Percentiles rank a stretch among this genome's conserved stretches.
These are phyloP conservation scores for Melanotaenia parkinsoni DNA, from an alignment of 2,797 vertebrate genomes.

Conservation along the genomic window DNA sequence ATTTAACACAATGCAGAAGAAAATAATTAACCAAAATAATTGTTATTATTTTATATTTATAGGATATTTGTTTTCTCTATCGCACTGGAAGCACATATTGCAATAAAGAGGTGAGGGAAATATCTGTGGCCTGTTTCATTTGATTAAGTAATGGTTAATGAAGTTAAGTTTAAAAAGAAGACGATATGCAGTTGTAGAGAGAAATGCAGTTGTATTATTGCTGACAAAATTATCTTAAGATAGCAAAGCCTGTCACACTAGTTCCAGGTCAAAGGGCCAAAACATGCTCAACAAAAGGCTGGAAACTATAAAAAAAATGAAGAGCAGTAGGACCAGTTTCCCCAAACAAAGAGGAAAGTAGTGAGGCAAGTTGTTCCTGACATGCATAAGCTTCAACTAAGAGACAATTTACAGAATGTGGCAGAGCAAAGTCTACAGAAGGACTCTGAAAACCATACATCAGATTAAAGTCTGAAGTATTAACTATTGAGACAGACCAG, in stretches of 20 bases:
- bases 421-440: constrained; percentile 3
- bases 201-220: neutral
- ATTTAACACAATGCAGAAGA: too few relatives aligned
- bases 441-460: constrained; percentile 3
- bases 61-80: too few relatives aligned
- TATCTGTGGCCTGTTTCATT: too few relatives aligned
- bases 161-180: too few relatives aligned
- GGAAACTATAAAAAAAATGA: constrained; percentile 48
- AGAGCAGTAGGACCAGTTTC: constrained; percentile 74
- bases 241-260: constrained; percentile 54
- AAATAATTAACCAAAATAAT: too few relatives aligned
- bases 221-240: constrained; percentile 19
- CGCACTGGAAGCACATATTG: too few relatives aligned
- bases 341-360: constrained; percentile 51
- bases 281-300: constrained; percentile 59
- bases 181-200: neutral
- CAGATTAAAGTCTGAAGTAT: constrained; percentile 11
- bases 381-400: neutral
- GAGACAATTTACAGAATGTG: constrained; percentile 17
- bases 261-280: constrained; percentile 49
- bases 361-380: constrained; percentile 18
- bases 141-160: too few relatives aligned
- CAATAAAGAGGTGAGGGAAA: too few relatives aligned
- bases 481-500: constrained; percentile 8
- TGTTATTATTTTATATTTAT: too few relatives aligned